These are phyloP conservation scores for Caerostris extrusa DNA, from an alignment of 1,140 invertebrate species.

Conservation along the genomic window DNA sequence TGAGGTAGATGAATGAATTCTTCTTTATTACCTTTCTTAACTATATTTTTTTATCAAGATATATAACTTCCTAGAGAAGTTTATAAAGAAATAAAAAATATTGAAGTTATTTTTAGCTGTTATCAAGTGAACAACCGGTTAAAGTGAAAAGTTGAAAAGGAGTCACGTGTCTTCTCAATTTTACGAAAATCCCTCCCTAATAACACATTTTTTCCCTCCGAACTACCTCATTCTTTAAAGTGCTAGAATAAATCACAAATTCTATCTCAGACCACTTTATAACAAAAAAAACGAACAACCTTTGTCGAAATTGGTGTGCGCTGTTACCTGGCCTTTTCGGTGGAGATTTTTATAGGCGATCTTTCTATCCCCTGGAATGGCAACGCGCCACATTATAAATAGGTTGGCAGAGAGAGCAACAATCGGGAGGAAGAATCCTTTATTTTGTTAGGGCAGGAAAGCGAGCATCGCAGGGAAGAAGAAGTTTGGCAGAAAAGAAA, in stretches of 20 bases:
- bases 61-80: no score
- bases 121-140: no score
- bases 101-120: no score
- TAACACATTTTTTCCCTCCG: not conserved
- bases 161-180: not conserved
- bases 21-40: no score
- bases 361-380: not conserved
- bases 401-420: not conserved
- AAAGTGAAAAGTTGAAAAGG: not conserved
- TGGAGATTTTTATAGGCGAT: not conserved
- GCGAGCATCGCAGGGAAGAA: not conserved
- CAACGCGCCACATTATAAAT: not conserved
- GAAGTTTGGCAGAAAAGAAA: not conserved
- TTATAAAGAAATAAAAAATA: no score
- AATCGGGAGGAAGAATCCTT: not conserved
- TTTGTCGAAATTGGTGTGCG: not conserved
- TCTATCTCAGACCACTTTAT: not conserved
- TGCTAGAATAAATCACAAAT: not conserved
- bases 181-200: not conserved
- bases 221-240: not conserved
- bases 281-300: not conserved
- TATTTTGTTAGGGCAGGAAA: slow-evolving; percentile 1
- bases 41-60: no score
- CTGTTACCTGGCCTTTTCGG: not conserved
- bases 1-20: no score